Evolutionary conservation across 1,140 invertebrate genomes (phyloP), one percentile per base, ranked within the genome.

Genomic region (Periplaneta americana): DNA sequence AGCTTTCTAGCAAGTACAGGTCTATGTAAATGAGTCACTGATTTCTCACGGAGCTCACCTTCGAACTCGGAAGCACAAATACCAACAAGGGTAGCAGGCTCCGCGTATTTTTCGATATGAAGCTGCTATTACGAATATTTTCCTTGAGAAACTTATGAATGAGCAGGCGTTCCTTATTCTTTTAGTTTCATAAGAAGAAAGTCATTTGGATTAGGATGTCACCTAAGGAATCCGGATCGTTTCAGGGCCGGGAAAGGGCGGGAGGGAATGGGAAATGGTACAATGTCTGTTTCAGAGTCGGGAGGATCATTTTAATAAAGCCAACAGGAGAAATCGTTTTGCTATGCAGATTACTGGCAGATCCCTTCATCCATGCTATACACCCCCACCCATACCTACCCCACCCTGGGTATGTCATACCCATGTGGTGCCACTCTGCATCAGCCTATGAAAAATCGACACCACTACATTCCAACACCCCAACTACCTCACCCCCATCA

Each of bases 401-500:
- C n/a, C 34, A 75, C 74, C 39, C 82, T 48, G 39, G 39, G 39
- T 81, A 84, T 80, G 82, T 77, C 82, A 78, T 36, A 78, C 34
- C 77, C 77, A 78, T 39, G 77, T 78, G 77, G 34, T 39, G 77
- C 77, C 77, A 35, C 77, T 28, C 34, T 36, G 34, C 77, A 78
- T 78, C 37, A 39, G 34, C 22, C 77, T 39, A 39, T 78, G 77
- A 78, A 78, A 78, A 78, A 78, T 78, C 77, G 77, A 78, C 77
- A 78, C 77, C 34, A 39, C 77, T 39, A 39, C 77, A 78, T 78
- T 39, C 37, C 77, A 81, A 78, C 79, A 79, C 80, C 80, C 35
- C 36, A 34, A 17, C 75, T 82, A 80, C 83, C 83, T 81, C 80
- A 57, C 77, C 66, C 82, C 82, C 83, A 83, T 82, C 84, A 83